Conservation (phyloP, 2,888 invertebrate genomes). For the Spisula solida region DNA sequence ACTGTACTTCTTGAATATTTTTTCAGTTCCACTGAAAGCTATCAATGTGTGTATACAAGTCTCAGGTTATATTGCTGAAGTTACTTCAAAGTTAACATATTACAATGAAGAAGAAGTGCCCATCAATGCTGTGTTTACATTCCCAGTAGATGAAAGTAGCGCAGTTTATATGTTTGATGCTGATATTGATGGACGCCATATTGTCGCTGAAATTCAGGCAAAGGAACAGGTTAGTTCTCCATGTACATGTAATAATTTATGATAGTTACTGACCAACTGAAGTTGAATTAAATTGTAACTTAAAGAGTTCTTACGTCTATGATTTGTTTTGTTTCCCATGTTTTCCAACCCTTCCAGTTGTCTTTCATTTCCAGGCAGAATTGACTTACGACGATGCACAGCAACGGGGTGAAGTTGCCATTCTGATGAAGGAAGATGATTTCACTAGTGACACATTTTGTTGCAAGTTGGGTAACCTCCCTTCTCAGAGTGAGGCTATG, state of each 20-base stretch:
- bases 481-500: constrained; percentile 67
- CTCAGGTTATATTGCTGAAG: constrained; percentile 42
- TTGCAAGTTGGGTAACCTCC: constrained; percentile 79
- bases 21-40: constrained; percentile 50
- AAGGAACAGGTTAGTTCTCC: constrained; percentile 75
- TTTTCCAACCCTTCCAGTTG: no score
- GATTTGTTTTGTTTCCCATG: no score
- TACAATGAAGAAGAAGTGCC: constrained; percentile 72
- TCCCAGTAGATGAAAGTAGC: constrained; percentile 80
- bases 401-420: constrained; percentile 73
- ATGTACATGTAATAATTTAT: background rate
- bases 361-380: constrained; percentile 67
- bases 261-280: no score
- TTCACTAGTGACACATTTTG: constrained; percentile 76
- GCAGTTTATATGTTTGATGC: constrained; percentile 81
- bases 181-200: constrained; percentile 74
- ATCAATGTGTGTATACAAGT: constrained; percentile 35
- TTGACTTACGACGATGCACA: constrained; percentile 77
- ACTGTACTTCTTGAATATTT: no score
- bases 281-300: no score
- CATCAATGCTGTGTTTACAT: constrained; percentile 77
- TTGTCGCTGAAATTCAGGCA: constrained; percentile 81
- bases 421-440: constrained; percentile 75
- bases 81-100: constrained; percentile 70
- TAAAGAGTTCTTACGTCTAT: no score